Evolutionary conservation across 2,888 invertebrate species (phyloP).

Genomic region (Folsomia manolachei): DNA sequence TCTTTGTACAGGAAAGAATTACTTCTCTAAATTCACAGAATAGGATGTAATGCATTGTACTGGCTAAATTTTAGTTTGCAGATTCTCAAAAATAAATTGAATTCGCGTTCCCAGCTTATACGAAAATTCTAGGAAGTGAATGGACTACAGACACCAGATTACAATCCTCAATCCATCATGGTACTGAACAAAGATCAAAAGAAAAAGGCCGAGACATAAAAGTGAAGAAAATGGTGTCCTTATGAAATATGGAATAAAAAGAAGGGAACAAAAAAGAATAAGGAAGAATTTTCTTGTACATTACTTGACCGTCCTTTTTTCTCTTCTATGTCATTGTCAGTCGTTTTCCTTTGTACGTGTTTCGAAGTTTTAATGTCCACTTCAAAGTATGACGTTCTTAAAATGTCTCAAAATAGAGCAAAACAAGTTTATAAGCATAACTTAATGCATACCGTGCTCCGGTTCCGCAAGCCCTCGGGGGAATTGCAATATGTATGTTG

Average conservation of each 20-base stretch:
- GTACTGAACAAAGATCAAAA: neutral
- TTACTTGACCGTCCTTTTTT: neutral
- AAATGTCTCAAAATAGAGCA: neutral
- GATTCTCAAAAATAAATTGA: no score
- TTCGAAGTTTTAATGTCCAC: neutral
- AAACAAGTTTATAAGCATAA: neutral
- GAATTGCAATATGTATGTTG: no score
- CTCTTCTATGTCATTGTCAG: neutral
- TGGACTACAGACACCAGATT: no score
- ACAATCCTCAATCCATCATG: neutral
- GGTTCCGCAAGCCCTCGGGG: no score
- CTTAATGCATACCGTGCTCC: neutral
- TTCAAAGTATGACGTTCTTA: no score
- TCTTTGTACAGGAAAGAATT: no score
- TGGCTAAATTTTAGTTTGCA: neutral
- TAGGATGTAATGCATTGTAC: no score
- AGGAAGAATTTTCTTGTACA: neutral
- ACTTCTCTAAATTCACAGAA: no score
- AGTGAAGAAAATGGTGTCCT: conserved; percentile 34
- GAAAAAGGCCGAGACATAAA: conserved; percentile 13
- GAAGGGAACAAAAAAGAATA: neutral
- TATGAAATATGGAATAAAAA: conserved; percentile 38
- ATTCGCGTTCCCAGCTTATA: no score
- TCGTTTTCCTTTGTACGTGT: neutral
- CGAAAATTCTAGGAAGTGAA: no score